Evolutionary conservation across 2,797 vertebrate genomes (phyloP), one percentile per base, ranked within the genome.

Genomic region (Cephalopachus bancanus): DNA sequence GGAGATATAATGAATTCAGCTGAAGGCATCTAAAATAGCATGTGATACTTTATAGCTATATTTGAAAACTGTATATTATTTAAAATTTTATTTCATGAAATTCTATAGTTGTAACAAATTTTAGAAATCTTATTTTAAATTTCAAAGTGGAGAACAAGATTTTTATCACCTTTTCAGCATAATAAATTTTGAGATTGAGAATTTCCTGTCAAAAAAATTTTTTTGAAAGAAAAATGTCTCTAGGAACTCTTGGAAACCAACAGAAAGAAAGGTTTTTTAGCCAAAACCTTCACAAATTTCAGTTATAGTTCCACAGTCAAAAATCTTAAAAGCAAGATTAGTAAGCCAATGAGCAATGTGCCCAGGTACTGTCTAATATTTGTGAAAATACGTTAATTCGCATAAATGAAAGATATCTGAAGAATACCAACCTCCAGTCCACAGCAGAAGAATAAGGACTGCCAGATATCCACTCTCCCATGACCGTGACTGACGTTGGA

Each of bases 121-220:
- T 96, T 37, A 28, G 57, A 96, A 83, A 51, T 95, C 69, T 60
- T 94, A 60, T 64, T 95, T 97, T 96, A 92, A 96, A 28, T 94
- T 97, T 96, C 72, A 93, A 64, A 95, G 79, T 64, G 69, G 81
- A 83, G 91, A 97, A 84, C 44, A 96, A 89, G 71, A 93, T 76
- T 95, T 83, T 95, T 85, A 92, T 86, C 87, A 95, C 26, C 10
- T 12, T 94, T 93, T 75, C 22, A 95, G 37, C 89, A 51, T 93
- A 93, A 44, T 94, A 79, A 80, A 88, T 86, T 97, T 92, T 1
- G 1, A 94, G 80, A 91, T 85, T 83, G 75, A 93, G 75, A 97
- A 94, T 79, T 92, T 90, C 90, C 10, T 79, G 81, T 89, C 85
- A 76, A 92, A 75, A 44, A 60, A 85, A 74, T 90, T 88, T 17